Conservation (phyloP, 2,797 vertebrate species). For the Ptychadena robeensis region DNA sequence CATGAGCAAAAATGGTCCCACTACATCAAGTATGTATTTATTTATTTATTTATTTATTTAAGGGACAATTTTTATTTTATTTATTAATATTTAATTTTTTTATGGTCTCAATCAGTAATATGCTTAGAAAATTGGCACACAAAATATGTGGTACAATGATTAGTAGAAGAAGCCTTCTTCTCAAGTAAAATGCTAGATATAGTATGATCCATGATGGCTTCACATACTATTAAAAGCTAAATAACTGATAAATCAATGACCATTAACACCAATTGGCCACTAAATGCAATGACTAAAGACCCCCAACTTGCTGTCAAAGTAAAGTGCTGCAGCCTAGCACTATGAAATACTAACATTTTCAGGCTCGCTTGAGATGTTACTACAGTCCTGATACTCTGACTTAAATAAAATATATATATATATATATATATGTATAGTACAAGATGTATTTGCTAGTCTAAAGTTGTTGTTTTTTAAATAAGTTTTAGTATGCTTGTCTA, state of each 20-base stretch:
- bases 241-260: constrained; percentile 27
- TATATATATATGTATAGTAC: neutral
- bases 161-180: too few relatives aligned
- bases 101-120: neutral
- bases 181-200: neutral
- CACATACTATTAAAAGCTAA: constrained; percentile 12
- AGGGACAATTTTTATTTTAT: constrained; percentile 9
- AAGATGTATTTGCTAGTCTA: neutral
- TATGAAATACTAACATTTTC: neutral
- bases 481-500: too few relatives aligned
- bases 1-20: constrained; percentile 17
- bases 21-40: too few relatives aligned
- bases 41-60: neutral
- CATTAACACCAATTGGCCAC: constrained; percentile 23
- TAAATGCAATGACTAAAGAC: constrained; percentile 29
- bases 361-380: neutral
- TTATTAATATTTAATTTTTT: neutral
- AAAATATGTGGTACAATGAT: neutral
- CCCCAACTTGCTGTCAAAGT: neutral
- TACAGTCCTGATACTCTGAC: neutral
- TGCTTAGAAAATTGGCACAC: neutral
- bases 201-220: constrained; percentile 3
- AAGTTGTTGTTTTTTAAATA: too few relatives aligned
- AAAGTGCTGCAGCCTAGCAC: neutral
- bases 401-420: neutral